Evolutionary conservation across 2,888 invertebrate species (phyloP).

Genomic region (Polymixis lichenea): DNA sequence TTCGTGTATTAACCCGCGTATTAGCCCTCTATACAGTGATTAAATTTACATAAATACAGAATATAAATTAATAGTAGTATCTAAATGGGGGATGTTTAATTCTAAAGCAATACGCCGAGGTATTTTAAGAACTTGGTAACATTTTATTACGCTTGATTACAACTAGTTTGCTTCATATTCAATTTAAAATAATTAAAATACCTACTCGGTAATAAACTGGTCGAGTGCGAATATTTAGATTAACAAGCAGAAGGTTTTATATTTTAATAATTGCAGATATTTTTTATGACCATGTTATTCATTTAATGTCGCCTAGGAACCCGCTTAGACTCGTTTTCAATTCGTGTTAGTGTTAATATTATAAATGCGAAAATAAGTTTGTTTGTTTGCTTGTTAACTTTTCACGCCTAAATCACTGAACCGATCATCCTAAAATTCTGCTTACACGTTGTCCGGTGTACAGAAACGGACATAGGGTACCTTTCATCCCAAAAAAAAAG

Average conservation of each 20-base stretch:
- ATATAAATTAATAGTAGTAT: conserved; percentile 54
- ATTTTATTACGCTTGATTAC: conserved; percentile 29
- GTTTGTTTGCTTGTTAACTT: too few species aligned
- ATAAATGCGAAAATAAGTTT: too few species aligned
- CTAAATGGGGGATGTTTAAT: conserved; percentile 42
- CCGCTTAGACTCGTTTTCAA: conserved; percentile 13
- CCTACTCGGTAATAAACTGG: conserved; percentile 27
- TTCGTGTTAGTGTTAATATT: background rate
- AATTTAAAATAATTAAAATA: conserved; percentile 48
- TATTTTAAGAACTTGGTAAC: conserved; percentile 27
- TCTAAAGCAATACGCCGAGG: conserved; percentile 12
- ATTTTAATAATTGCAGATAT: conserved; percentile 37
- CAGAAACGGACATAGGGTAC: too few species aligned
- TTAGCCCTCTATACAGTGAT: conserved; percentile 52
- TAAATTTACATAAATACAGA: conserved; percentile 68
- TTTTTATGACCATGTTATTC: conserved; percentile 35
- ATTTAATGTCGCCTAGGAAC: conserved; percentile 24
- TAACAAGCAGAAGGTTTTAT: conserved; percentile 30
- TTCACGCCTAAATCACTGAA: too few species aligned
- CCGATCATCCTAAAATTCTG: too few species aligned
- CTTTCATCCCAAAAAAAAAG: too few species aligned
- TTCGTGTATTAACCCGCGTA: conserved; percentile 58
- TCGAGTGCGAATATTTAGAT: conserved; percentile 33
- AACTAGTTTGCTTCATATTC: conserved; percentile 12
- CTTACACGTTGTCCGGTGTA: too few species aligned